Base-by-base conservation (phyloP, 1,140 invertebrate genomes). In the Neotoxoptera formosana region DNA sequence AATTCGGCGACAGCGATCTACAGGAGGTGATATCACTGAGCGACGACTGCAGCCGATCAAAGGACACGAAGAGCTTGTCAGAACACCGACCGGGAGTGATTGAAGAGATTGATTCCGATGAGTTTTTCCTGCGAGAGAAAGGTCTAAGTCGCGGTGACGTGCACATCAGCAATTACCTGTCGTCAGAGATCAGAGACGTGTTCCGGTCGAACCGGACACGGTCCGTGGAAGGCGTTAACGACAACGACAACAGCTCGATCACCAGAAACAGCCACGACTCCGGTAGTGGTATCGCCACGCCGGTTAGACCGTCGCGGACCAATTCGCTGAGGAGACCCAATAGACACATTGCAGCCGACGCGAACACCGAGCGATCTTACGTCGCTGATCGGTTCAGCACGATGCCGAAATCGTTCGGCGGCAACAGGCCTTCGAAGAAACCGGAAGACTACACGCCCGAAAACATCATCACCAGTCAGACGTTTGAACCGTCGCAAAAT, bases 51-150 rank as follows among this genome's bases (percentile, higher is more conserved):
- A 83, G 89, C 60, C 45, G 93, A 51, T 47, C 56, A n/a, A 94
- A 91, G 53, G 81, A 94, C 83, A 53, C 88, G 36, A 86, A 94
- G 94, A 91, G 90, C 89, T 30, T 94, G 91, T 93, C 47, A 11
- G 91, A 93, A 0, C 91, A 93, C 91, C 51, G 93, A 34, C 95
- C 95, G 17, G 97, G 97, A 0, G 97, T 97, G 0, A 96, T 98
- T 94, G 97, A 98, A 95, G 97, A 98, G 95, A 97, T 98, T 93
- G 97, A 98, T 94, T 97, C 97, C 7, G 97, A 98, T 95, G 97
- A 98, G 95, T 98, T 98, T 95, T 98, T 98, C 95, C 95, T 98
- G 86, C 96, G 97, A 92, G 96, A 97, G 94, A 97, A 97, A 94
- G 97, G 97, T 67, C 97, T 98, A 94, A 98, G 97, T 94, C 97